These are phyloP conservation scores for Mareca strepera DNA, from an alignment of 2,797 vertebrate genomes.

Conservation along the genomic window DNA sequence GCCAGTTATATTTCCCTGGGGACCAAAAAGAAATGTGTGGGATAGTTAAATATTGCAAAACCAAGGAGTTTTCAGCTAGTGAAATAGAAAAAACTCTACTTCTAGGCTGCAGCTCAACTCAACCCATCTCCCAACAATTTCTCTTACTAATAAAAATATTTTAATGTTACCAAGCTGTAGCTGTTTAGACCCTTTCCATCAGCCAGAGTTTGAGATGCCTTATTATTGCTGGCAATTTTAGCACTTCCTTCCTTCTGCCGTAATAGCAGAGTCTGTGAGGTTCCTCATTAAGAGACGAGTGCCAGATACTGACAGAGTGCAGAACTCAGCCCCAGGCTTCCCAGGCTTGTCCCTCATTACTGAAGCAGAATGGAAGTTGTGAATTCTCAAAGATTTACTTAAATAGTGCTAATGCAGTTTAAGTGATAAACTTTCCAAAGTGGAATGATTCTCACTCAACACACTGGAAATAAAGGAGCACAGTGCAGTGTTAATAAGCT, in stretches of 20 bases:
- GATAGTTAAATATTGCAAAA: not conserved
- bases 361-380: slow-evolving; percentile 25
- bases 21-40: not conserved
- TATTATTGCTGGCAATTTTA: slow-evolving; percentile 70
- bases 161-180: slow-evolving; percentile 30
- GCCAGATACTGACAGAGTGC: slow-evolving; percentile 67
- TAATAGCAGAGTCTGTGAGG: slow-evolving; percentile 62
- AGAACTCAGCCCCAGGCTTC: slow-evolving; percentile 60
- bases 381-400: slow-evolving; percentile 42
- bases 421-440: slow-evolving; percentile 33
- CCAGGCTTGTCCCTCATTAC: slow-evolving; percentile 46
- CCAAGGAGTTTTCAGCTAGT: not conserved
- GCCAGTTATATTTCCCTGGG: slow-evolving; percentile 1
- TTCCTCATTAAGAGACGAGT: slow-evolving; percentile 65
- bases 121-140: not conserved
- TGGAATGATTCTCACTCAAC: not conserved
- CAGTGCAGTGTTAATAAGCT: not conserved
- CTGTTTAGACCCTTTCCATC: slow-evolving; percentile 59
- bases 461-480: not conserved
- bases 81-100: not conserved
- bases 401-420: slow-evolving; percentile 27
- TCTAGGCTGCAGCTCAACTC: not conserved
- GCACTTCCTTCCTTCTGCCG: slow-evolving; percentile 73
- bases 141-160: slow-evolving; percentile 43
- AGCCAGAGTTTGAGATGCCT: slow-evolving; percentile 58